These are phyloP conservation scores for Xenopus tropicalis DNA, from an alignment of 2,113 vertebrate genomes.

Conservation along the genomic window UCB_Xtro_10.0 CM004446.2:113356001-113356500, in stretches of 20 bases:
- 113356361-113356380: no score
- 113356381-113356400: no score
- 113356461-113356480: no score
- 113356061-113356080: slow-evolving; percentile 6
- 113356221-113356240: background rate
- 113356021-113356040: slow-evolving; percentile 12
- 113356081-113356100: slow-evolving; percentile 14
- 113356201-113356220: background rate
- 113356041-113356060: background rate
- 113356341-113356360: no score
- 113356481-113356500: no score
- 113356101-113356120: slow-evolving; percentile 1
- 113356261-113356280: no score
- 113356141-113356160: background rate
- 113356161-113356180: slow-evolving; percentile 4
- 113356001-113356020: slow-evolving; percentile 1
- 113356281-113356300: no score
- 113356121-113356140: background rate
- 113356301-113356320: no score
- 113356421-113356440: no score
- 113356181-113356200: background rate
- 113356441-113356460: no score
- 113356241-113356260: background rate
- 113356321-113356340: no score
- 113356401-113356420: no score